Percentiles rank a stretch among this genome's conserved stretches.
Evolutionary conservation across 2,888 invertebrate species (phyloP).

Genomic region (Perithous albicinctus): DNA sequence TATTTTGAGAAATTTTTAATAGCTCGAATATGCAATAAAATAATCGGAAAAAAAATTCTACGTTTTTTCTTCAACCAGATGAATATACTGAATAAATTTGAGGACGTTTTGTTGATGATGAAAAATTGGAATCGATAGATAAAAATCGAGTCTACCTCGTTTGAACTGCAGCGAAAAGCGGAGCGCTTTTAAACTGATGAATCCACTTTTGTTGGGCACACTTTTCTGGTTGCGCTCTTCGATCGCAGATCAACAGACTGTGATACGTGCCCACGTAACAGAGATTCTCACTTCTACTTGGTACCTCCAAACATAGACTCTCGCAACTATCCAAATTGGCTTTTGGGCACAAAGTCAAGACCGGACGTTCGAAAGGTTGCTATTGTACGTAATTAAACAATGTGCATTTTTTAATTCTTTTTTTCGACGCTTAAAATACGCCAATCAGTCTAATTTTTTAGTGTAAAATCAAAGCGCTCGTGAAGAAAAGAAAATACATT

Average conservation of each 20-base stretch:
- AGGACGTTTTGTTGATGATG: too few species aligned
- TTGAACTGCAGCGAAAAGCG: constrained; percentile 84
- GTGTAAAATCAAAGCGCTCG: not conserved
- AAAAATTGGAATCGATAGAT: not conserved
- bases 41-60: too few species aligned
- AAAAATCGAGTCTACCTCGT: constrained; percentile 79
- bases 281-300: constrained; percentile 76
- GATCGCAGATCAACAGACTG: constrained; percentile 79
- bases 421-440: not conserved
- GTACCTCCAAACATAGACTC: constrained; percentile 73
- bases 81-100: too few species aligned
- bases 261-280: constrained; percentile 80
- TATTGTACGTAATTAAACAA: constrained; percentile 57
- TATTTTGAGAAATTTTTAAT: too few species aligned
- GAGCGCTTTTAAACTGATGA: constrained; percentile 86
- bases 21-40: too few species aligned
- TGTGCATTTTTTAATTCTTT: not conserved
- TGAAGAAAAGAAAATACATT: too few species aligned
- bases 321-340: constrained; percentile 78
- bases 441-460: constrained; percentile 14
- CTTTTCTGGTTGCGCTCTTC: constrained; percentile 73
- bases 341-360: constrained; percentile 78
- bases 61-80: too few species aligned
- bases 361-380: constrained; percentile 72
- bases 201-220: constrained; percentile 86